phyloP scores from a whole-genome alignment of 2,888 invertebrate genomes.

The Embidobia sp. region DNA sequence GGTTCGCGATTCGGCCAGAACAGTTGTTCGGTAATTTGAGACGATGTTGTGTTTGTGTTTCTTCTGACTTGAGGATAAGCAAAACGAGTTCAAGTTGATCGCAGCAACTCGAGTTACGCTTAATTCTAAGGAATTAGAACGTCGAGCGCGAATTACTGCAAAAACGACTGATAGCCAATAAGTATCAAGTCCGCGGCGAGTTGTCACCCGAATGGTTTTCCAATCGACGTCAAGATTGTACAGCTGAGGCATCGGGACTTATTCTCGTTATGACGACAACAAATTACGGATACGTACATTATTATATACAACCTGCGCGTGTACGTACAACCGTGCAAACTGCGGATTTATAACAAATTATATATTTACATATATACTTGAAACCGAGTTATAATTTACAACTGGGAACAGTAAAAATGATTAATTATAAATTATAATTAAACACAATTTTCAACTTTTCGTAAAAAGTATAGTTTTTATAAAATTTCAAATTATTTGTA shows the following conservation, averaged over 20 bases:
- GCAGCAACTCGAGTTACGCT: conserved; percentile 65
- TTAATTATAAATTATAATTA: too few relatives aligned
- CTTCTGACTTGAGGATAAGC: conserved; percentile 28
- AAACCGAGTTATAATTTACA: too few relatives aligned
- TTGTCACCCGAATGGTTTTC: conserved; percentile 68
- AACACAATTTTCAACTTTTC: too few relatives aligned
- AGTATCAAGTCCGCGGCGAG: conserved; percentile 76
- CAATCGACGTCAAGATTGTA: conserved; percentile 64
- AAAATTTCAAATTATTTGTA: too few relatives aligned
- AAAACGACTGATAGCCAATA: conserved; percentile 79
- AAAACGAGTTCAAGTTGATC: conserved; percentile 66
- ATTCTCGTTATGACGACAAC: conserved; percentile 68
- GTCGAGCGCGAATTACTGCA: conserved; percentile 67
- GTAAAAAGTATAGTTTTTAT: too few relatives aligned
- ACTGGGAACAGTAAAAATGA: too few relatives aligned
- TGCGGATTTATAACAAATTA: too few relatives aligned
- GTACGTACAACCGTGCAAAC: too few relatives aligned
- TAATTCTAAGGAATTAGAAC: conserved; percentile 64
- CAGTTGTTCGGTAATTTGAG: conserved; percentile 59
- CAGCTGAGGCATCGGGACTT: conserved; percentile 75
- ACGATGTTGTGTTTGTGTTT: conserved; percentile 28
- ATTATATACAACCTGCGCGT: too few relatives aligned
- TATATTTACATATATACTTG: too few relatives aligned
- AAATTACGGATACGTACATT: conserved; percentile 30
- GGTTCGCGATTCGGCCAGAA: too few relatives aligned